A percentile compares a stretch with the other conserved stretches of the same genome.
phyloP scores from a whole-genome alignment of 2,113 vertebrate genomes.

The Solea solea region DNA sequence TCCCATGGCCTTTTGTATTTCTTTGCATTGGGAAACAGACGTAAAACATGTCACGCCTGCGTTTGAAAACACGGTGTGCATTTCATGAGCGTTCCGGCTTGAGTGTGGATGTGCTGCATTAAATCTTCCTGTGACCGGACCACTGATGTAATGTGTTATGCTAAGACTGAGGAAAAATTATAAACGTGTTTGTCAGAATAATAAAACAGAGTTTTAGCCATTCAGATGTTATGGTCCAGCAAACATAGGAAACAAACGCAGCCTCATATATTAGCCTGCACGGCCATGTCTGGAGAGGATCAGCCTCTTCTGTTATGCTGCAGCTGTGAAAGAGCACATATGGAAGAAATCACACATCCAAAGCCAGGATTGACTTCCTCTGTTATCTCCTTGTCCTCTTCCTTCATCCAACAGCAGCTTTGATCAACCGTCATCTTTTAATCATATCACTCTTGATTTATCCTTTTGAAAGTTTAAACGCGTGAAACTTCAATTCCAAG shows the following conservation, averaged over 20 bases:
- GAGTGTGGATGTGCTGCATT: background rate
- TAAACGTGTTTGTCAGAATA: constrained; percentile 41
- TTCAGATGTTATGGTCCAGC: background rate
- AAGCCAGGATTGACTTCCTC: constrained; percentile 23
- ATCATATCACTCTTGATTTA: constrained; percentile 37
- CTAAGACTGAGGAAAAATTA: constrained; percentile 19
- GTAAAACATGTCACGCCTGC: constrained; percentile 3
- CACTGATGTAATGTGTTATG: constrained; percentile 38
- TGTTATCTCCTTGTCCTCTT: constrained; percentile 42
- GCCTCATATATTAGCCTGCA: constrained; percentile 29
- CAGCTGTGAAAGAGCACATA: constrained; percentile 55
- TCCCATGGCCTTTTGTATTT: background rate
- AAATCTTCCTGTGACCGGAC: background rate
- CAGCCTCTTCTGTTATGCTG: constrained; percentile 41
- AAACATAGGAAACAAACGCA: constrained; percentile 38
- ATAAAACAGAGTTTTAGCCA: constrained; percentile 35
- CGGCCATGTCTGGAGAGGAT: constrained; percentile 53
- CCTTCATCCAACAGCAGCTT: constrained; percentile 21
- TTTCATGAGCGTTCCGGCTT: constrained; percentile 4
- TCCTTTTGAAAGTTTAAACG: constrained; percentile 1
- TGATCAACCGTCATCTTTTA: constrained; percentile 43
- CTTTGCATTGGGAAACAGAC: background rate
- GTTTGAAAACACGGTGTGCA: constrained; percentile 6
- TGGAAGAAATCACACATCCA: constrained; percentile 58
- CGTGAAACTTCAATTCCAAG: background rate